Evolutionary conservation across 2,797 vertebrate genomes (phyloP).

Genomic region (Dendrocincla fuliginosa): DNA sequence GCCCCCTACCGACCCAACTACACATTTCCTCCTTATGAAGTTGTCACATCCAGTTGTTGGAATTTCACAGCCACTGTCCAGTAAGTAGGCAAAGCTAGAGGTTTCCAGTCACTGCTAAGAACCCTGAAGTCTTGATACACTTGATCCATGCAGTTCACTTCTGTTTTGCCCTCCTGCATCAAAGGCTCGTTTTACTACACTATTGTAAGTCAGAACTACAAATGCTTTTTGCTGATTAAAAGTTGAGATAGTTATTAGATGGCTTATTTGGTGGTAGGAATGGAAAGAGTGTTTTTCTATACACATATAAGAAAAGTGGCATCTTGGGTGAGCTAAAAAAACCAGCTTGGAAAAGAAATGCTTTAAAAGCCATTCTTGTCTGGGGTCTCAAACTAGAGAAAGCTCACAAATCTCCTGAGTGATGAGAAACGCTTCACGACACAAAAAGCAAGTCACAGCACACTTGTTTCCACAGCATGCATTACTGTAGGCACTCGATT

Average conservation of each 20-base stretch:
- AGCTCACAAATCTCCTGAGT: neutral
- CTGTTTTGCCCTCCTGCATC: neutral
- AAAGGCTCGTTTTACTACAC: neutral
- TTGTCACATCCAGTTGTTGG: neutral
- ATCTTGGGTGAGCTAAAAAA: neutral
- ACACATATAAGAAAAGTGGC: neutral
- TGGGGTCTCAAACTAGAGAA: neutral
- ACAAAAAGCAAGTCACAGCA: neutral
- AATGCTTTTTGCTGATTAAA: neutral
- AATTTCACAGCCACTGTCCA: neutral
- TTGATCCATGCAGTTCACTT: neutral
- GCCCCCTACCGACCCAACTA: neutral
- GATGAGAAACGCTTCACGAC: neutral
- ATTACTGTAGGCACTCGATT: neutral
- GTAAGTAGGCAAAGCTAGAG: neutral
- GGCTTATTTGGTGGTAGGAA: neutral
- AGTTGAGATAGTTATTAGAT: neutral
- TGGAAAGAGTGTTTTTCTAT: neutral
- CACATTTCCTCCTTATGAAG: neutral
- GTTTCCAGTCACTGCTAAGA: neutral
- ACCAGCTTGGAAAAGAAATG: neutral
- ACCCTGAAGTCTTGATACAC: neutral
- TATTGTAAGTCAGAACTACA: neutral
- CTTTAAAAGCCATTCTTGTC: neutral
- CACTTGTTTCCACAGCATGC: neutral